These are phyloP conservation scores for Macropodus opercularis DNA, from an alignment of 2,797 vertebrate genomes.

Conservation along the genomic window DNA sequence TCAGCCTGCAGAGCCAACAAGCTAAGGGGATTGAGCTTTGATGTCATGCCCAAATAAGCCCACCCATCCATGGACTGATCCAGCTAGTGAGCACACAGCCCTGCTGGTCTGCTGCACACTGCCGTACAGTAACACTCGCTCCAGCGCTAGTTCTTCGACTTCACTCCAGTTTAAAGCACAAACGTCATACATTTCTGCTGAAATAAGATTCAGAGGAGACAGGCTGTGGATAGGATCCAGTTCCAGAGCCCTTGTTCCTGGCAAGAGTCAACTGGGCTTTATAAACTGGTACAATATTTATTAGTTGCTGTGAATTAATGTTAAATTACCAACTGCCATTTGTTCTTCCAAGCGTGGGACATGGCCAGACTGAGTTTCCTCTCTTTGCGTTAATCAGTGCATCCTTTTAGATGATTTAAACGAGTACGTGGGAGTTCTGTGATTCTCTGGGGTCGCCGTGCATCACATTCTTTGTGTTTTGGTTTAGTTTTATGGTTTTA, in stretches of 20 bases:
- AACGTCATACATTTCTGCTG: slow-evolving; percentile 1
- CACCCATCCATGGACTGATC: slow-evolving; percentile 38
- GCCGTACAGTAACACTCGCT: slow-evolving; percentile 26
- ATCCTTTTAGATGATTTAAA: too few relatives aligned
- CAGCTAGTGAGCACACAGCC: slow-evolving; percentile 32
- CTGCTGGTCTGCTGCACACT: slow-evolving; percentile 36
- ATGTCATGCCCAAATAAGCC: slow-evolving; percentile 52
- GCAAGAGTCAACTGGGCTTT: not conserved
- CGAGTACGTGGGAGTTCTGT: not conserved
- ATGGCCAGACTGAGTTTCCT: not conserved
- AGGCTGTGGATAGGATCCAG: not conserved
- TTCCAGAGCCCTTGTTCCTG: not conserved
- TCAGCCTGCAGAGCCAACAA: slow-evolving; percentile 16
- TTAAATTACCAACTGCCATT: not conserved
- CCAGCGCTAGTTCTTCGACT: slow-evolving; percentile 1
- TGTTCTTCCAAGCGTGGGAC: not conserved
- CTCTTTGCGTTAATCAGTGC: too few relatives aligned
- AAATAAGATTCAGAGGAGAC: not conserved
- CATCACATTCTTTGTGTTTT: not conserved
- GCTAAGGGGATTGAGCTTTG: slow-evolving; percentile 47
- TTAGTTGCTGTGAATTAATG: not conserved
- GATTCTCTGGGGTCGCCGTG: not conserved
- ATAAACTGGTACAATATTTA: not conserved
- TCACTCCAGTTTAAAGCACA: slow-evolving; percentile 14
- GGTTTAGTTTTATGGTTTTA: not conserved